Evolutionary conservation across 2,888 invertebrate genomes (phyloP), one percentile per base, ranked within the genome.

Genomic region (Tetheella fluctuosa): DNA sequence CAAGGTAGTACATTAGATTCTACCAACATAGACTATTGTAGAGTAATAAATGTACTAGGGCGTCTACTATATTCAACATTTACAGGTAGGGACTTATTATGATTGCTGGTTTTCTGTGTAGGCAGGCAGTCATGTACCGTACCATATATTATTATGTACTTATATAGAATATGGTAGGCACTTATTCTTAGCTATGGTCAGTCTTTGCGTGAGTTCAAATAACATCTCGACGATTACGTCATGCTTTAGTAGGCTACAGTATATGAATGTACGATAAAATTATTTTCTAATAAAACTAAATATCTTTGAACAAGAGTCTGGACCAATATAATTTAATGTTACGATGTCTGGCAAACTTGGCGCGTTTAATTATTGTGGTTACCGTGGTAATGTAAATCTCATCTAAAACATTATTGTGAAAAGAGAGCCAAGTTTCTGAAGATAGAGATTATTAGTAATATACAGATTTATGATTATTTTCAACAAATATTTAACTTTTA

Each of bases 191-290:
- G 17, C 2, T 20, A 48, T 48, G 20, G 48, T 48, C 17, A 48
- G 20, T 56, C 25, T 28, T 28, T n/a, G 58, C 48, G n/a, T 20
- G 30, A 57, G 63, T 58, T 42, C 58, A 39, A 58, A 58, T 55
- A 58, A 52, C 42, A 63, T 63, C 58, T 60, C 52, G 23, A n/a
- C 52, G 59, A 20, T 60, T 57, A 58, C 63, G 59, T 63, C 60
- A 63, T 58, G 39, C 10, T 48, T 15, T 28, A 34, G 34, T 55
- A 59, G 60, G 53, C 57, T 34, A 28, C 59, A 30, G 17, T 20
- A 10, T 48, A 48, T 20, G 10, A 48, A 10, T 20, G 48, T 58
- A 55, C 58, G 52, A 58, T 57, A 58, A 59, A 60, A 58, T 0
- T 60, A 57, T 54, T 57, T 59, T 56, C 58, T 52, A 56, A 57